Evolutionary conservation across 2,797 vertebrate genomes (phyloP).

Genomic region (Labeo calbasu): DNA sequence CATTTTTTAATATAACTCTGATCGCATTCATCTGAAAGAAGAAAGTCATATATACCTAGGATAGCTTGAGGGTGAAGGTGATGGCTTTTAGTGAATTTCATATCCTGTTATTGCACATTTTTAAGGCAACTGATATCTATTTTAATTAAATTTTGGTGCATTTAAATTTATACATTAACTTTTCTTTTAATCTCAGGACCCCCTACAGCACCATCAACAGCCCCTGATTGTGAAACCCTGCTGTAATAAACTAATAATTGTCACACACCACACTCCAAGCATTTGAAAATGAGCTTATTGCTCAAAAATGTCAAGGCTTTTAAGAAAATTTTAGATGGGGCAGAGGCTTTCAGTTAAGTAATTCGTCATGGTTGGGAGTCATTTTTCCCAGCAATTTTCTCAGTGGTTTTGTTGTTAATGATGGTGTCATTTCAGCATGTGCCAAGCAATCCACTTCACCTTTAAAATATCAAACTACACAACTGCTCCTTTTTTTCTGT

Average conservation of each 20-base stretch:
- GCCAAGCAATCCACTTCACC: constrained; percentile 21
- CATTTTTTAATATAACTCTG: too few species aligned
- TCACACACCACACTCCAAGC: not conserved
- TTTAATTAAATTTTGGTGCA: not conserved
- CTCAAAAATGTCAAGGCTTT: constrained; percentile 17
- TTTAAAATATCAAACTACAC: constrained; percentile 21
- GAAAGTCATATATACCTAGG: too few species aligned
- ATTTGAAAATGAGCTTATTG: constrained; percentile 20
- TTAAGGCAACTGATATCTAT: not conserved
- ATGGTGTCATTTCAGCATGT: not conserved
- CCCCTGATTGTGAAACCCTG: not conserved
- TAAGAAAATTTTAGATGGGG: not conserved
- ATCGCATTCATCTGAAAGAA: too few species aligned
- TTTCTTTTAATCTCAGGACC: not conserved
- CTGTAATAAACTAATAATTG: constrained; percentile 2
- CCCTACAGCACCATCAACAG: not conserved
- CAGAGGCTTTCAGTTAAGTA: constrained; percentile 14
- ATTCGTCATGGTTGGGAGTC: constrained; percentile 8
- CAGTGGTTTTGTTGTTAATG: constrained; percentile 17
- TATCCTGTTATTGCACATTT: not conserved
- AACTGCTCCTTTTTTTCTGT: not conserved
- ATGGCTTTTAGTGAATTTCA: not conserved
- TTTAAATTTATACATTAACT: not conserved
- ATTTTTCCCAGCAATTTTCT: not conserved
- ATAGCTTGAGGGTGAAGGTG: too few species aligned